Evolutionary conservation across 1,140 invertebrate species (phyloP).

Genomic region (Heliconius himera): DNA sequence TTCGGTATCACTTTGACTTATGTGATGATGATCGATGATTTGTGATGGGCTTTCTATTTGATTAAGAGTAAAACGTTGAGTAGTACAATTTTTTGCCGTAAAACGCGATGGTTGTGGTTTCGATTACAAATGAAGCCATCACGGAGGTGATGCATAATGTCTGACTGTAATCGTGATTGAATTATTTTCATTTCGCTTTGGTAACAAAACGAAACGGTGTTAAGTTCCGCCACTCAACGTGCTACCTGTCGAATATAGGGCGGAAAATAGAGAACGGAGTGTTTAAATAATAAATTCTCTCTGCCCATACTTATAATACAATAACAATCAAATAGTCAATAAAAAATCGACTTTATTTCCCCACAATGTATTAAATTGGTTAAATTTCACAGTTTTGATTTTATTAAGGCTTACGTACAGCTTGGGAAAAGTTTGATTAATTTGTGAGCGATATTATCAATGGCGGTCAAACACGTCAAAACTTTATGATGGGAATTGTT

Average conservation of each 20-base stretch:
- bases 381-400: conserved; percentile 13
- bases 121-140: too few species aligned
- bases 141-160: too few species aligned
- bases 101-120: too few species aligned
- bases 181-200: too few species aligned
- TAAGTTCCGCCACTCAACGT: too few species aligned
- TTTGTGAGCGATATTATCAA: conserved; percentile 2
- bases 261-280: too few species aligned
- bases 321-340: not conserved
- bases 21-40: not conserved
- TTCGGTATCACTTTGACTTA: not conserved
- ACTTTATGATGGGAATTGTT: not conserved
- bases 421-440: not conserved
- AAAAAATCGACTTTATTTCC: not conserved
- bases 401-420: not conserved
- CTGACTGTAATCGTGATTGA: too few species aligned
- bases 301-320: too few species aligned
- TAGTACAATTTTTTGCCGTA: too few species aligned
- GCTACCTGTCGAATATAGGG: too few species aligned
- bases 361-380: not conserved
- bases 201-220: too few species aligned
- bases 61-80: not conserved
- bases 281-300: too few species aligned
- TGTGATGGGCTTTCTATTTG: not conserved
- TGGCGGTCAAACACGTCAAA: not conserved